phyloP scores from a whole-genome alignment of 2,797 vertebrate genomes.

The Ptychobarbus kaznakovi region DNA sequence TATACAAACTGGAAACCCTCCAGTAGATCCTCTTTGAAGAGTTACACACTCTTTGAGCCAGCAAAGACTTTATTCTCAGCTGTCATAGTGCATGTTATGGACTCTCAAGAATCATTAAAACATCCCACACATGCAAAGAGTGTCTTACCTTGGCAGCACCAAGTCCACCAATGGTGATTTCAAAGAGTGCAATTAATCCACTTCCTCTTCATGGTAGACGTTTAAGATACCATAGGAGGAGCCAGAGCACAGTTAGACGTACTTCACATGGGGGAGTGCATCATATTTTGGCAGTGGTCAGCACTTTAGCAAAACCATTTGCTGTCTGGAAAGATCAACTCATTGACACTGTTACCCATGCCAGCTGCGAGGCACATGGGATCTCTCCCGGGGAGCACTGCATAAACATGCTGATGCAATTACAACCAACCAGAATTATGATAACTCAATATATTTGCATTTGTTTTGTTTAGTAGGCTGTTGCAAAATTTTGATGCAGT shows the following conservation, averaged over 20 bases:
- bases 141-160: slow-evolving; percentile 52
- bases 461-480: not conserved
- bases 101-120: not conserved
- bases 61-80: slow-evolving; percentile 4
- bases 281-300: slow-evolving; percentile 38
- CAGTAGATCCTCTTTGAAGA: not conserved
- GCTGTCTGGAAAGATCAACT: slow-evolving; percentile 24
- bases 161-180: slow-evolving; percentile 32
- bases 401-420: slow-evolving; percentile 1
- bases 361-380: not conserved
- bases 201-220: slow-evolving; percentile 23
- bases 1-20: slow-evolving; percentile 11
- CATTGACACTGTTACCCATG: not conserved
- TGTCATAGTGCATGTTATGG: not conserved
- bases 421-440: not conserved
- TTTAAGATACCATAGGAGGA: slow-evolving; percentile 55
- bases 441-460: not conserved
- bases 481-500: not conserved
- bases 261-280: slow-evolving; percentile 29
- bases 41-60: not conserved
- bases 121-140: slow-evolving; percentile 19
- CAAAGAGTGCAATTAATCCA: slow-evolving; percentile 39
- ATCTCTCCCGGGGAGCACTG: not conserved
- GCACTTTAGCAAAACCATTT: slow-evolving; percentile 45
- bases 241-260: not conserved